Evolutionary conservation across 2,888 invertebrate species (phyloP), one percentile per base, ranked within the genome.

Genomic region (Pocota personata): DNA sequence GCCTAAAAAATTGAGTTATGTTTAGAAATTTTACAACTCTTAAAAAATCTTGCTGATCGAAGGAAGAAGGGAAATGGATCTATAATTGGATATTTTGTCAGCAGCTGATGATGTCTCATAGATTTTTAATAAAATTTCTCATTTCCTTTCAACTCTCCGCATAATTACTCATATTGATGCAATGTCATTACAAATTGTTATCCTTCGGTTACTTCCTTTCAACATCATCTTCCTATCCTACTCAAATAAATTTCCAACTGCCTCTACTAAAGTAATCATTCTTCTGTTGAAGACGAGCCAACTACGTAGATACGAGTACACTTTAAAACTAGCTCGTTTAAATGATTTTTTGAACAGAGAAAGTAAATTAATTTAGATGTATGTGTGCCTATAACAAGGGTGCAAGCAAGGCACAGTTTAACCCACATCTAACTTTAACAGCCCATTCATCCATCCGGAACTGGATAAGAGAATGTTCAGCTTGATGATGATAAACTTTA

Each of bases 391-490:
- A 16, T 8, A 37, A 46, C 16, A 66, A 19, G 43, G 57, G 19
- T 43, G 72, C 76, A 66, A 60, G 72, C 27, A 16, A 57, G 27
- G 21, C 16, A 58, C 52, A 58, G 62, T 62, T 62, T 72, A 67
- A 60, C 86, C 86, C 72, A 82, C 77, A 86, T 86, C 66, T 66
- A 60, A 76, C 80, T 76, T 80, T 64, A 71, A 43, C 50, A 64
- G 71, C 52, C 80, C 75, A 72, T 75, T 77, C 86, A 86, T 77
- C 66, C 67, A 86, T 62, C 50, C 55, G 32, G 43, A 77, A 77
- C 52, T 86, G 46, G 82, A 86, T 86, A 82, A 82, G 62, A 77
- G 67, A 86, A 67, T 76, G 76, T 72, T 71, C 76, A 66, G 86
- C 77, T 77, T 77, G 66, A 40, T 60, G 72, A 77, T 86, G 79